Conservation (phyloP, 2,888 invertebrate species). For the Oligia strigilis region DNA sequence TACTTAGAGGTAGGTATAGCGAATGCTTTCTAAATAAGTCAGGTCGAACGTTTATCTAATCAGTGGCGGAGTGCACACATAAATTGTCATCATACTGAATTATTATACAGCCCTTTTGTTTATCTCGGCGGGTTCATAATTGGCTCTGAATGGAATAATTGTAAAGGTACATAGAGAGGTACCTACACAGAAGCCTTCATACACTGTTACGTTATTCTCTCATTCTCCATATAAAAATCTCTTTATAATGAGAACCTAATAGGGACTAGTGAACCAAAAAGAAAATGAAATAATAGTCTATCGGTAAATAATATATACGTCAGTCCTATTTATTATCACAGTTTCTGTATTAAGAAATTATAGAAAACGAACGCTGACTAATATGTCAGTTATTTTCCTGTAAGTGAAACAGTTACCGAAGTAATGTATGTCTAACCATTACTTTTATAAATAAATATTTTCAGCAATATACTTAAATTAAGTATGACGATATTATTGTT, state of each 20-base stretch:
- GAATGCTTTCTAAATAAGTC: conserved; percentile 80
- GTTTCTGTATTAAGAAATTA: neutral
- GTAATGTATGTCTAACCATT: neutral
- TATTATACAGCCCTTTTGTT: conserved; percentile 32
- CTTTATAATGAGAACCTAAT: neutral
- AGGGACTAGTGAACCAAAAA: conserved; percentile 5
- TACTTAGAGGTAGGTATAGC: conserved; percentile 17
- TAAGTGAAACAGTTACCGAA: conserved; percentile 6
- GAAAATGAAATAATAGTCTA: neutral
- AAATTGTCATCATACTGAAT: conserved; percentile 52
- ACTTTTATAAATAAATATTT: neutral
- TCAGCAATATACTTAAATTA: neutral
- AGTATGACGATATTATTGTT: too few relatives aligned
- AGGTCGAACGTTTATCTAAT: conserved; percentile 61
- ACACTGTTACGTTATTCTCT: neutral
- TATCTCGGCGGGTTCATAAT: conserved; percentile 26
- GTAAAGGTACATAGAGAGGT: neutral
- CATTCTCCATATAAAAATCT: neutral
- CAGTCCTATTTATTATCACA: neutral
- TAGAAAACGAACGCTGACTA: neutral
- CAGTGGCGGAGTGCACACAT: conserved; percentile 37
- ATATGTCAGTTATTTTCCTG: neutral
- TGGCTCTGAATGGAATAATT: conserved; percentile 8
- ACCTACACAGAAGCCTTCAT: neutral
- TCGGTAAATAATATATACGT: neutral